Percentiles rank a stretch among this genome's conserved stretches.
These are phyloP conservation scores for Varroa destructor DNA, from an alignment of 1,140 invertebrate species.

Conservation along the genomic window DNA sequence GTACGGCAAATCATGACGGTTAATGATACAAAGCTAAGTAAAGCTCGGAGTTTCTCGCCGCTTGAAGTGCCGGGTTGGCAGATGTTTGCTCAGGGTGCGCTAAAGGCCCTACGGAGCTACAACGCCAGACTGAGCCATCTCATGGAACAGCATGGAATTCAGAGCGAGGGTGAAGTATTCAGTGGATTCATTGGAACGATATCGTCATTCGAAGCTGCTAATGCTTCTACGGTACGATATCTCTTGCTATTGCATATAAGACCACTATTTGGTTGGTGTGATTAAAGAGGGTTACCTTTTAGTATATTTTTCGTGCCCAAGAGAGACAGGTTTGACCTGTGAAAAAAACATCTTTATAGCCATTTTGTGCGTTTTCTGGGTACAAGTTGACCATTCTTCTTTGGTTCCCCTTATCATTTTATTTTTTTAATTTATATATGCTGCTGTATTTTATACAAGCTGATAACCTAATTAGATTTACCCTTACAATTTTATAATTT, in stretches of 20 bases:
- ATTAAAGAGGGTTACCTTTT: not conserved
- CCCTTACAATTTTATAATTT: no score
- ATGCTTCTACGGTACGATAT: not conserved
- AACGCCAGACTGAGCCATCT: constrained; percentile 32
- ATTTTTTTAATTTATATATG: no score
- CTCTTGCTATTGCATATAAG: not conserved
- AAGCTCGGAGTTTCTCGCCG: not conserved
- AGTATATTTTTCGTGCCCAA: constrained; percentile 19
- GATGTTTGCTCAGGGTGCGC: constrained; percentile 32
- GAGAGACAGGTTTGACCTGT: not conserved
- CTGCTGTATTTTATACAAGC: no score
- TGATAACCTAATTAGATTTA: no score
- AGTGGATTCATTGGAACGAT: constrained; percentile 35
- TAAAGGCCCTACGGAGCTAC: constrained; percentile 29
- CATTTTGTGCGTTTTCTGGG: no score
- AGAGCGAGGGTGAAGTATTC: constrained; percentile 36
- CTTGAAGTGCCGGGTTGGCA: constrained; percentile 32
- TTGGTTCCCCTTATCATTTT: no score
- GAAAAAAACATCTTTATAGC: no score
- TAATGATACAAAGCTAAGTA: constrained; percentile 18
- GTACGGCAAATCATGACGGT: constrained; percentile 12
- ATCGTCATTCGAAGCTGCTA: constrained; percentile 30
- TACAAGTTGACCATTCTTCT: no score
- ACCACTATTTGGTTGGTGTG: not conserved
- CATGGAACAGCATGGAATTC: constrained; percentile 36